Conservation (phyloP, 2,113 vertebrate genomes). For the Cephalopterus ornatus region DNA sequence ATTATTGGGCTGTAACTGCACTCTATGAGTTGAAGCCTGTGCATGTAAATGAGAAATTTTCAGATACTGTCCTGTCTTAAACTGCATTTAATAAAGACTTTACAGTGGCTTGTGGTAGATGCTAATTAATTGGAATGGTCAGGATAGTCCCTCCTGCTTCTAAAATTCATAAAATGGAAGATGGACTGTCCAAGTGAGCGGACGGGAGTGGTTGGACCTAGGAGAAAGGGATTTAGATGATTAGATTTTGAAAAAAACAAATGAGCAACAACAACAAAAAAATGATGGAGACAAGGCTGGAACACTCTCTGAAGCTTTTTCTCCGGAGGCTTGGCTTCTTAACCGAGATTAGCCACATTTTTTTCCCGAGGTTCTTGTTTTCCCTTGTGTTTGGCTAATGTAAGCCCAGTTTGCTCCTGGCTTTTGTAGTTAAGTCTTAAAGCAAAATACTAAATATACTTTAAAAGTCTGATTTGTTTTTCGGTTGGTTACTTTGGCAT, state of each 20-base stretch:
- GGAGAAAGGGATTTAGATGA: background rate
- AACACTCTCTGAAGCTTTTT: background rate
- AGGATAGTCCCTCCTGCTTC: background rate
- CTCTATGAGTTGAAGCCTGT: background rate
- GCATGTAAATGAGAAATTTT: background rate
- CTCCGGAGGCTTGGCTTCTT: background rate
- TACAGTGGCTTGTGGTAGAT: background rate
- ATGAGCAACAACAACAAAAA: background rate
- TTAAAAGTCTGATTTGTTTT: background rate
- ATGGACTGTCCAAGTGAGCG: background rate
- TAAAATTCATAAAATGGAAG: background rate
- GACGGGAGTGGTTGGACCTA: background rate
- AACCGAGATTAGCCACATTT: background rate
- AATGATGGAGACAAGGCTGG: background rate
- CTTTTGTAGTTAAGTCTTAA: background rate
- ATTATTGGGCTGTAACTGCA: background rate
- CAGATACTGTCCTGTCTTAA: background rate
- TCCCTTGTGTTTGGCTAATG: background rate
- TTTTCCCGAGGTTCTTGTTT: background rate
- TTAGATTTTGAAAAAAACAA: background rate
- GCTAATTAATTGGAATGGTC: background rate
- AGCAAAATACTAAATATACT: background rate
- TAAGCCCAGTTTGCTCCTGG: background rate
- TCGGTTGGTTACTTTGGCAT: background rate
- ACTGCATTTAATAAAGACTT: background rate